These are phyloP conservation scores for Ceratoteleas bidentatus DNA, from an alignment of 1,140 invertebrate genomes.

Conservation along the genomic window DNA sequence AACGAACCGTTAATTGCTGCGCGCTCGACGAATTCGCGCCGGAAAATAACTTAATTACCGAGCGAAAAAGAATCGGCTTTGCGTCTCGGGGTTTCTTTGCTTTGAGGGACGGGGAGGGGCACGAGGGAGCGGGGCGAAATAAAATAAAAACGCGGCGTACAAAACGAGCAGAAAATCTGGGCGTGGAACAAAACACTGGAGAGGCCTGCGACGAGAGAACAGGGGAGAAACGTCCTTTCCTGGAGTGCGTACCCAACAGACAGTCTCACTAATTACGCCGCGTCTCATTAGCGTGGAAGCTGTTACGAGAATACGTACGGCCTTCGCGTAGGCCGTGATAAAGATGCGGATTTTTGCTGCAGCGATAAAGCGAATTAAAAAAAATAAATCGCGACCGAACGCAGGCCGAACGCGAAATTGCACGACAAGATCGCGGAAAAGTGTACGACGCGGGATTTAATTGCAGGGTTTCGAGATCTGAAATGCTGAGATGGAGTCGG, in stretches of 20 bases:
- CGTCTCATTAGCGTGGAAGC: conserved; percentile 80
- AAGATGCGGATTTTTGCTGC: conserved; percentile 55
- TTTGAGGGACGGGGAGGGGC: too few species aligned
- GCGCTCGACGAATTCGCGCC: not conserved
- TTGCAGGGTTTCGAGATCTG: too few species aligned
- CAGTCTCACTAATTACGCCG: conserved; percentile 81
- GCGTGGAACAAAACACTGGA: conserved; percentile 60
- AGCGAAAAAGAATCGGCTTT: conserved; percentile 33
- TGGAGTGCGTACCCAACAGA: conserved; percentile 72
- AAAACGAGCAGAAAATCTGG: conserved; percentile 59
- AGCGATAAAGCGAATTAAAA: conserved; percentile 50
- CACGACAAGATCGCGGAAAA: too few species aligned
- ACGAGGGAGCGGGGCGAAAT: conserved; percentile 1
- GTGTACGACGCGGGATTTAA: too few species aligned
- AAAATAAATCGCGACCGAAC: conserved; percentile 21
- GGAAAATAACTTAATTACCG: conserved; percentile 32
- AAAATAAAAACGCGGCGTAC: conserved; percentile 7
- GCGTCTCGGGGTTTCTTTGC: conserved; percentile 7
- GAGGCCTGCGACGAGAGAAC: conserved; percentile 58
- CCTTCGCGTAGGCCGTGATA: conserved; percentile 58
- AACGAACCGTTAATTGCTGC: conserved; percentile 9
- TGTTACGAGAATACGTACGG: conserved; percentile 72
- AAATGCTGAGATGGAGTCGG: too few species aligned
- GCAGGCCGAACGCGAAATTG: conserved; percentile 21
- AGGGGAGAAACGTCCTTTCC: conserved; percentile 66